Base-by-base conservation (phyloP, 2,113 vertebrate species). In the Chrysochloris asiatica region DNA sequence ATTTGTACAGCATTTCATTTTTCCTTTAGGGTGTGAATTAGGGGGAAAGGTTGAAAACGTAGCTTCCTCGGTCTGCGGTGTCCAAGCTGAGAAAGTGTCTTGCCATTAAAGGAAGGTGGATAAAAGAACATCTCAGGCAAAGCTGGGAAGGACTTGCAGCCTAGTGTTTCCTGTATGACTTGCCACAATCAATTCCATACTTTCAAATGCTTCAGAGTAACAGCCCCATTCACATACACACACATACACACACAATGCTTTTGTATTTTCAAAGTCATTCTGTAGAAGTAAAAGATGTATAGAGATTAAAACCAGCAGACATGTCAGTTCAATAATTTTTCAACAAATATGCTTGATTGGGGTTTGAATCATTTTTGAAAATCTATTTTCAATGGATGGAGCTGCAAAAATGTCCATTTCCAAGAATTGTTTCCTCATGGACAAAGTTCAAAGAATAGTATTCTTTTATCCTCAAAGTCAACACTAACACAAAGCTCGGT, bases 1-100 rank as follows among this genome's bases (percentile, higher is more conserved):
- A 22, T 88, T 86, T 81, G 56, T 61, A 63, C 14, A 61, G 56
- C 19, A 14, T 91, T 89, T 89, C 47, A 67, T 86, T 83, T 78
- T 36, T 41, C 41, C 80, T 88, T 76, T 28, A 8, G 61, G 47
- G 50, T 73, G 30, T 75, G 89, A 87, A 78, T 48, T 36, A 71
- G 72, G 65, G 86, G 17, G 41, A 80, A 30, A 92, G 52, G 38
- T 16, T 72, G 24, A 54, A 93, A 89, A 30, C 1, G 13, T 5
- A 59, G 59, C 88, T 17, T 61, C 56, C 59, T 86, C 72, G 43
- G 50, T 48, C 48, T 47, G 41, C 6, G 1, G 41, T 50, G 76
- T 86, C 43, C 48, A 4, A n/a, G 61, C 81, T 86, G 83, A 86
- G 72, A 88, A 38, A 26, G 45, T 30, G 48, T 26, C 72, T 4